Evolutionary conservation across 1,140 invertebrate species (phyloP).

Genomic region (Branchinecta lynchi): DNA sequence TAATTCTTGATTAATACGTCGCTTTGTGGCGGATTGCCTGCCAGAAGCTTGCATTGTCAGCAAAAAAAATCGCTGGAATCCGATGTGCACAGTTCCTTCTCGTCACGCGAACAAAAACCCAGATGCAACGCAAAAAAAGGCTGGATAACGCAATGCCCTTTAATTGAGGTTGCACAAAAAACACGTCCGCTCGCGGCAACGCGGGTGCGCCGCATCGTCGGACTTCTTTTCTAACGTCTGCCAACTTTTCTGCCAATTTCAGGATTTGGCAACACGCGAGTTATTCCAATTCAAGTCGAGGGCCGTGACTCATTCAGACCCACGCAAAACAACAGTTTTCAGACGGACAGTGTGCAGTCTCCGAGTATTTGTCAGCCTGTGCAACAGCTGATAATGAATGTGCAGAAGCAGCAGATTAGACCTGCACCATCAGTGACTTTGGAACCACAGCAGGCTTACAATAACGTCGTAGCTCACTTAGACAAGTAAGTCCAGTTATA

Average conservation of each 20-base stretch:
- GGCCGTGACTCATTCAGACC: conserved; percentile 24
- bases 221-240: too few relatives aligned
- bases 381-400: background rate
- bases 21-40: too few relatives aligned
- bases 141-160: too few relatives aligned
- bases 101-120: too few relatives aligned
- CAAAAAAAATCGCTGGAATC: too few relatives aligned
- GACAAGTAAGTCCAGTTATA: background rate
- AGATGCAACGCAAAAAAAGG: too few relatives aligned
- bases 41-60: too few relatives aligned
- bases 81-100: too few relatives aligned
- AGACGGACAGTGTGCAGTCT: background rate
- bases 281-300: conserved; percentile 38
- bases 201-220: too few relatives aligned
- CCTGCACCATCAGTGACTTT: background rate
- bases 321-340: background rate
- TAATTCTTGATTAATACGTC: too few relatives aligned
- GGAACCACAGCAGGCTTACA: background rate
- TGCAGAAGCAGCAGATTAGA: background rate
- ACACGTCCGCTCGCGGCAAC: too few relatives aligned
- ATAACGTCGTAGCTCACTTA: background rate
- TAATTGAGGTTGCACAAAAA: too few relatives aligned
- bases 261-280: conserved; percentile 24
- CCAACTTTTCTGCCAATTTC: background rate
- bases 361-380: background rate